These are phyloP conservation scores for Zoanthus solanderi DNA, from an alignment of 92 coral and sea anemone genomes.

Conservation along the genomic window DNA sequence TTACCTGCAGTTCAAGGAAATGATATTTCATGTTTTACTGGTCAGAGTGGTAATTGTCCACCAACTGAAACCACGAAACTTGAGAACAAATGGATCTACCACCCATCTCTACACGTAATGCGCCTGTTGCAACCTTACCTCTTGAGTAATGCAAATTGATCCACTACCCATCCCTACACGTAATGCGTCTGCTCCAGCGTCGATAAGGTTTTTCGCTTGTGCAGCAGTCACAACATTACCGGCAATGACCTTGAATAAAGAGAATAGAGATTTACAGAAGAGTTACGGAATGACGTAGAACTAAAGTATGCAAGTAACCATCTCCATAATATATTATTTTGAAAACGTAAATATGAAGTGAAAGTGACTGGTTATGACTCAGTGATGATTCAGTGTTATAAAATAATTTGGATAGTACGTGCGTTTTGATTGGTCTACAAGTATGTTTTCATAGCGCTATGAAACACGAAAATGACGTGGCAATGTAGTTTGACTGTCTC, in stretches of 20 bases:
- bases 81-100: conserved; percentile 98
- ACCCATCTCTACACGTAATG: conserved; percentile 95
- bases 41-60: conserved; percentile 35
- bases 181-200: conserved; percentile 96
- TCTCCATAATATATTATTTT: no score
- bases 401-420: no score
- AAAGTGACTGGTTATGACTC: no score
- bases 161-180: conserved; percentile 99
- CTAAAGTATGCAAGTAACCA: no score
- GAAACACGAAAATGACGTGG: no score
- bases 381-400: no score
- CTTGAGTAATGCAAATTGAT: conserved; percentile 97
- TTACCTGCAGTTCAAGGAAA: conserved; percentile 48
- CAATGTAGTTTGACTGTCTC: no score
- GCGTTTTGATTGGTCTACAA: no score
- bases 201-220: conserved; percentile 96
- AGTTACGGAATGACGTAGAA: background rate
- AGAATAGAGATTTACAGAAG: background rate
- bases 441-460: no score
- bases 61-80: conserved; percentile 51
- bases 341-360: no score
- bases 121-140: conserved; percentile 40
- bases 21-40: no score
- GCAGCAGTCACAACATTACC: conserved; percentile 98
- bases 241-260: conserved; percentile 76